phyloP scores from a whole-genome alignment of 2,113 vertebrate genomes.

The Caretta caretta region DNA sequence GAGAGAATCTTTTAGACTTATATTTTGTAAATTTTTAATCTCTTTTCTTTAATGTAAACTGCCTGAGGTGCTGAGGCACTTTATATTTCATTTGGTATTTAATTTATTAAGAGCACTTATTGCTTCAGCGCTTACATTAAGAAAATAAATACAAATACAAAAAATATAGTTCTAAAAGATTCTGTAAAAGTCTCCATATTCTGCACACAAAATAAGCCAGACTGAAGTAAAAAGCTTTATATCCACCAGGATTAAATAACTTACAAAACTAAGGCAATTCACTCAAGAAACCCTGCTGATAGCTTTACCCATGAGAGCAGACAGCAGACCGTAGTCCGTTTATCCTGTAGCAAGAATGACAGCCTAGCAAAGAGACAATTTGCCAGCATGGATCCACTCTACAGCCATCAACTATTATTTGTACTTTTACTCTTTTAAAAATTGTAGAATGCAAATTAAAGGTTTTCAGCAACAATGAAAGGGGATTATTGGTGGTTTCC shows the following conservation, averaged over 20 bases:
- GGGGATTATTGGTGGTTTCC: background rate
- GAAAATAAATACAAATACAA: background rate
- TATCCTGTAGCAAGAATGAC: background rate
- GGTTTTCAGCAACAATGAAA: background rate
- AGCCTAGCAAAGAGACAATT: background rate
- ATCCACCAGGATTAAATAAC: background rate
- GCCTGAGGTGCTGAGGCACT: background rate
- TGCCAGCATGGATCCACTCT: background rate
- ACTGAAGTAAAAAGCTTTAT: background rate
- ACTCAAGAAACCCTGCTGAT: too few relatives aligned
- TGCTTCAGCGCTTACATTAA: background rate
- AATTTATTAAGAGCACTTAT: background rate
- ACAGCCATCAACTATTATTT: background rate
- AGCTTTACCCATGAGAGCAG: background rate
- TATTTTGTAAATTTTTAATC: background rate
- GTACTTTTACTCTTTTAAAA: conserved; percentile 13
- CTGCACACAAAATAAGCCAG: background rate
- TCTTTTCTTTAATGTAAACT: background rate
- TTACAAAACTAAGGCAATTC: background rate
- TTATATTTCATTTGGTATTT: background rate
- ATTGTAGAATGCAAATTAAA: background rate
- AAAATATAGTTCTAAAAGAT: background rate
- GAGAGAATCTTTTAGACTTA: background rate
- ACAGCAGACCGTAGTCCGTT: background rate
- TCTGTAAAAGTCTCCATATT: background rate